Evolutionary conservation across 1,140 invertebrate genomes (phyloP), one percentile per base, ranked within the genome.

Genomic region (Aphelenchoides besseyi): DNA sequence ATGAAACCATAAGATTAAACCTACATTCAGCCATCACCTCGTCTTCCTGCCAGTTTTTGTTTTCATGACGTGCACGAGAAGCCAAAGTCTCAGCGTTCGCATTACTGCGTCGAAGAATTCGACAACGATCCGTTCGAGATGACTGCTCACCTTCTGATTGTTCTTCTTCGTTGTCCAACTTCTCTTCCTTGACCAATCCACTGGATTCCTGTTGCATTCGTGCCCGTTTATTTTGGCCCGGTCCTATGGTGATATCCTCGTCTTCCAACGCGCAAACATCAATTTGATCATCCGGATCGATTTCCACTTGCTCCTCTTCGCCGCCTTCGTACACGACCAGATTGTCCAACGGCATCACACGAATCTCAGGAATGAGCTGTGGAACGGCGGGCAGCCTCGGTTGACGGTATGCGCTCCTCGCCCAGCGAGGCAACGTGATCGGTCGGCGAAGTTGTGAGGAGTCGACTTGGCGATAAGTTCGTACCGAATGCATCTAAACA

Each of bases 191-290:
- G 26, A 37, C 63, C 12, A 33, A 66, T 53, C 63, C 63, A 33
- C 63, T 37, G n/a, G n/a, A n/a, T n/a, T n/a, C n/a, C n/a, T n/a
- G n/a, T n/a, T n/a, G n/a, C n/a, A n/a, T n/a, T n/a, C n/a, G n/a
- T n/a, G 2, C 32, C 16, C 0, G 63, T 26, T 29, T 66, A 16
- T 29, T n/a, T 66, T 59, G 55, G 5, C 18, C 18, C 5, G 5
- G 55, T 23, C 5, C 18, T 18, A 8, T 23, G 5, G 18, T 12
- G 26, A 8, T 33, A 12, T 66, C 63, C 1, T 26, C 30, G n/a
- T n/a, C n/a, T 53, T 66, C 63, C 12, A 66, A 12, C 12, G 63
- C 63, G 3, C 63, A 66, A 30, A 66, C 63, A 53, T 66, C 63
- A 37, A 66, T 32, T 53, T 66, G 63, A 3, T 33, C 32, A 33